Evolutionary conservation across 1,140 invertebrate species (phyloP).

Genomic region (Vanessa tameamea): DNA sequence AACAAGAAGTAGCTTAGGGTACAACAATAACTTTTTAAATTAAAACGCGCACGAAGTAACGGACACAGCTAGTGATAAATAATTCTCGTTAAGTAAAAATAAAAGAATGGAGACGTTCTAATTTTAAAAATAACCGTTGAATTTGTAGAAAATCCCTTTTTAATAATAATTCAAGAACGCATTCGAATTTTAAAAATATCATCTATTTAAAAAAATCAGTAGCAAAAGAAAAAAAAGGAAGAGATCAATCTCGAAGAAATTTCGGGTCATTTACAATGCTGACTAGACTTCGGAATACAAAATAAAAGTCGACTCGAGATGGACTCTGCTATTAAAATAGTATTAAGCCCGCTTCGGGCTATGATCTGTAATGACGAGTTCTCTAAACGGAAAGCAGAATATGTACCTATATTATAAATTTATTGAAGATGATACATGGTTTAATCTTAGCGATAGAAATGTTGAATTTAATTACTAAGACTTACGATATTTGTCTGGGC

Average conservation of each 20-base stretch:
- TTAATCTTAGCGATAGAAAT: constrained; percentile 8
- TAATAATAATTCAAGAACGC: no score
- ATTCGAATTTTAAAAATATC: no score
- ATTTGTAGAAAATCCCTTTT: no score
- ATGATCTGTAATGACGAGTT: constrained; percentile 46
- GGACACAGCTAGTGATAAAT: no score
- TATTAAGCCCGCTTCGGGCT: constrained; percentile 49
- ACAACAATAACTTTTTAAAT: no score
- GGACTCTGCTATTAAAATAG: constrained; percentile 51
- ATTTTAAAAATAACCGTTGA: no score
- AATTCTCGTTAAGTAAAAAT: no score
- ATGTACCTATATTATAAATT: constrained; percentile 29
- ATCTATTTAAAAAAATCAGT: not conserved
- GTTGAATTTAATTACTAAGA: not conserved
- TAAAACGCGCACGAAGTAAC: no score
- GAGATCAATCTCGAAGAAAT: constrained; percentile 20
- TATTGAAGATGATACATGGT: constrained; percentile 9
- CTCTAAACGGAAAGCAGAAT: constrained; percentile 38
- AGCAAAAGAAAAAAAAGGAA: not conserved
- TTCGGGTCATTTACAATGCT: constrained; percentile 21
- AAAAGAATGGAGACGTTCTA: no score
- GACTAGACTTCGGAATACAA: constrained; percentile 10
- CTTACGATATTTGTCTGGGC: no score
- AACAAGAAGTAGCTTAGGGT: no score
- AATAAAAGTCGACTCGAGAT: constrained; percentile 2